A percentile compares a stretch with the other conserved stretches of the same genome.
These are phyloP conservation scores for Chaenodraco wilsoni DNA, from an alignment of 2,797 vertebrate genomes.

Conservation along the genomic window DNA sequence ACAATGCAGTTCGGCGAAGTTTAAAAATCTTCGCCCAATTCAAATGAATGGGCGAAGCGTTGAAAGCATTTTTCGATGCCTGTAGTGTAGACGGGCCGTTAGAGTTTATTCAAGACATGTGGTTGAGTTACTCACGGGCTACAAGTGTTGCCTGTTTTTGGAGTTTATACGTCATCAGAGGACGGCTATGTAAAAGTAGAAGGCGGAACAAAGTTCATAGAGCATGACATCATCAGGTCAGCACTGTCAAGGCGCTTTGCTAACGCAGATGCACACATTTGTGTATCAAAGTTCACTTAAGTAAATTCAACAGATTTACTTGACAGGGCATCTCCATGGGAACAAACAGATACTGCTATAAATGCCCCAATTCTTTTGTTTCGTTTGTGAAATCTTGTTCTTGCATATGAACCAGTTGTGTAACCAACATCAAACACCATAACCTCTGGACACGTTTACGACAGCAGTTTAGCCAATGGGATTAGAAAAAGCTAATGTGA, in stretches of 20 bases:
- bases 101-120: background rate
- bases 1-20: too few species aligned
- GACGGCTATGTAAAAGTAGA: background rate
- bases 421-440: background rate
- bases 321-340: background rate
- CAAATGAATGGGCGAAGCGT: too few species aligned
- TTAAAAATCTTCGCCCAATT: too few species aligned
- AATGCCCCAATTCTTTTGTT: background rate
- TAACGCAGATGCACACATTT: background rate
- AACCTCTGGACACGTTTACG: background rate
- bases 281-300: background rate
- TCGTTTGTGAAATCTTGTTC: background rate
- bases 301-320: background rate
- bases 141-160: background rate
- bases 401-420: background rate
- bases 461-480: too few species aligned
- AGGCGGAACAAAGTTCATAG: background rate
- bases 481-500: background rate
- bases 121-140: background rate
- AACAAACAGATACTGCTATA: background rate
- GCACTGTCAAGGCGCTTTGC: background rate
- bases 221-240: background rate
- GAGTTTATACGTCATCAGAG: background rate
- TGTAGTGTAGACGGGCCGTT: too few species aligned
- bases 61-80: too few species aligned